phyloP scores from a whole-genome alignment of 2,113 vertebrate species.

The Rhinolophus ferrumequinum region DNA sequence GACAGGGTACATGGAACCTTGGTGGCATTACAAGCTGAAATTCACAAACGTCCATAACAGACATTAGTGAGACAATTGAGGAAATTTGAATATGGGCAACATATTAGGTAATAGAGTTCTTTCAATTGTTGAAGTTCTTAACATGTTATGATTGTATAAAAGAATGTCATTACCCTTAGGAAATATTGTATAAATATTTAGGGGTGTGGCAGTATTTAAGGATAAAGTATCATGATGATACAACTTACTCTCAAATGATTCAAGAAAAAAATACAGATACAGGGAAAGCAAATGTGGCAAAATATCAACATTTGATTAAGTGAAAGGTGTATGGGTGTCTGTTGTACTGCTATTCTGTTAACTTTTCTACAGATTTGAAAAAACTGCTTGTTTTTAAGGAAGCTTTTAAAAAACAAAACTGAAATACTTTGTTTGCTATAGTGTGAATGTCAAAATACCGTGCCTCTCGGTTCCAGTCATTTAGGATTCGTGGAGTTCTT shows the following conservation, averaged over 20 bases:
- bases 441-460: neutral
- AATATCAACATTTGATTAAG: neutral
- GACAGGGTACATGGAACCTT: neutral
- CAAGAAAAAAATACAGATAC: neutral
- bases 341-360: neutral
- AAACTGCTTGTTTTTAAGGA: neutral
- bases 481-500: neutral
- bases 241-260: neutral
- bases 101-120: neutral
- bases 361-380: neutral
- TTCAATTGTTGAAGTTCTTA: neutral
- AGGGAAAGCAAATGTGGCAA: neutral
- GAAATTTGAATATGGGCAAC: neutral
- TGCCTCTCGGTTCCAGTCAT: neutral
- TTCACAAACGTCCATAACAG: neutral
- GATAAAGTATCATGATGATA: neutral
- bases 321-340: neutral
- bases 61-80: neutral
- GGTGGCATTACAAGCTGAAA: neutral
- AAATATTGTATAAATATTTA: neutral
- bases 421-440: neutral
- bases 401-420: neutral
- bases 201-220: neutral
- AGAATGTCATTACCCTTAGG: neutral
- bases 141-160: neutral